A percentile compares a stretch with the other conserved stretches of the same genome.
phyloP scores from a whole-genome alignment of 2,888 invertebrate genomes.

The Hemistola chrysoprasaria region DNA sequence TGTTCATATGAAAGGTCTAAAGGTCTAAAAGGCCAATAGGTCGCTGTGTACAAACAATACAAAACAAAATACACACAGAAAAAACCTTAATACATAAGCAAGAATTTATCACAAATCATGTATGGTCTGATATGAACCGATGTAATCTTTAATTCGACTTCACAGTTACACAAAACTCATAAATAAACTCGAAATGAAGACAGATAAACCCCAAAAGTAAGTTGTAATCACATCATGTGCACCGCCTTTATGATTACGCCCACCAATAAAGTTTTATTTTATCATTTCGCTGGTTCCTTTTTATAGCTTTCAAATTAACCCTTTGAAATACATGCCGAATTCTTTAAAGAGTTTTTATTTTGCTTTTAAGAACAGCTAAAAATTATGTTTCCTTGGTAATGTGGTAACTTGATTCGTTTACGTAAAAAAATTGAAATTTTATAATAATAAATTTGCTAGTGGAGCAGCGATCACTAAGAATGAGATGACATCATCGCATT shows the following conservation, averaged over 20 bases:
- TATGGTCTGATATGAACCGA: not conserved
- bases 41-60: too few species aligned
- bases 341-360: constrained; percentile 14
- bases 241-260: constrained; percentile 13
- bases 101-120: too few species aligned
- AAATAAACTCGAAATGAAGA: too few species aligned
- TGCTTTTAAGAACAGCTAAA: too few species aligned
- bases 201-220: constrained; percentile 1
- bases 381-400: constrained; percentile 9
- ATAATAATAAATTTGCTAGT: too few species aligned
- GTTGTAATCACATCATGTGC: constrained; percentile 11
- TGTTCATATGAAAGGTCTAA: too few species aligned
- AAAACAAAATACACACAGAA: too few species aligned
- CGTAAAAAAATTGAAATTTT: constrained; percentile 6
- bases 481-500: constrained; percentile 16
- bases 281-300: constrained; percentile 35
- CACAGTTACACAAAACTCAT: not conserved
- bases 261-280: constrained; percentile 41
- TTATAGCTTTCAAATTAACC: constrained; percentile 36
- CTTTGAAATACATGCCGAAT: constrained; percentile 28
- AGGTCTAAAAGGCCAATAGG: too few species aligned
- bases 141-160: not conserved
- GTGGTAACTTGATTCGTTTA: constrained; percentile 6
- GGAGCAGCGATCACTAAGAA: too few species aligned
- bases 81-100: too few species aligned